Base-by-base conservation (phyloP, 2,888 invertebrate genomes). In the Notodonta dromedarius region DNA sequence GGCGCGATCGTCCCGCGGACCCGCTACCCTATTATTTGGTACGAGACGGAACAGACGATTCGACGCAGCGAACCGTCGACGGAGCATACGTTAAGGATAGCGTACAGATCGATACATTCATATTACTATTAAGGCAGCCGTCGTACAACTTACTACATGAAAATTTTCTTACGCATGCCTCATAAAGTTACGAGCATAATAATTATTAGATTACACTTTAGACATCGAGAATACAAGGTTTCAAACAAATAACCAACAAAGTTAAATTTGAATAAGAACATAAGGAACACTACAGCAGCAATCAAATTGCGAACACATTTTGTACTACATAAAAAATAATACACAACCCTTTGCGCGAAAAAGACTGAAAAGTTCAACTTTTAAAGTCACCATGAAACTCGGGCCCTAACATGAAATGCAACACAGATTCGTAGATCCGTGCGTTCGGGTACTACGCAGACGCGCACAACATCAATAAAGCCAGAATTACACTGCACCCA, bases 281-380 rank as follows among this genome's bases (percentile, higher is more conserved):
- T 82, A 92, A 93, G 92, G 92, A 93, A 93, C 92, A 91, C 91
- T 91, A 92, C 85, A 90, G 89, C 88, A 91, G 93, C 93, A 93
- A 93, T 93, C 89, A 91, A 91, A 93, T 93, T 93, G 93, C 93
- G 90, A 93, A 93, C 92, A 93, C 92, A 92, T 93, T 84, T 93
- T 93, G 93, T 93, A 93, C 93, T 93, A 93, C 91, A 87, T 91
- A 93, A 93, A 83, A 92, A 93, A 92, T 91, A 91, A 93, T 91
- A 93, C 93, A 93, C 93, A 93, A 93, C 93, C 93, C 82, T 92
- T 93, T 93, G 92, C 93, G 93, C 92, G 91, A 91, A 93, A 46
- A 89, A 90, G 89, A 91, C 91, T 91, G 92, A 91, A 90, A 89
- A 91, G 89, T 89, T 91, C 86, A 90, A 92, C 91, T 91, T 92